Conservation (phyloP, 2,113 vertebrate genomes). For the Hymenochirus boettgeri region DNA sequence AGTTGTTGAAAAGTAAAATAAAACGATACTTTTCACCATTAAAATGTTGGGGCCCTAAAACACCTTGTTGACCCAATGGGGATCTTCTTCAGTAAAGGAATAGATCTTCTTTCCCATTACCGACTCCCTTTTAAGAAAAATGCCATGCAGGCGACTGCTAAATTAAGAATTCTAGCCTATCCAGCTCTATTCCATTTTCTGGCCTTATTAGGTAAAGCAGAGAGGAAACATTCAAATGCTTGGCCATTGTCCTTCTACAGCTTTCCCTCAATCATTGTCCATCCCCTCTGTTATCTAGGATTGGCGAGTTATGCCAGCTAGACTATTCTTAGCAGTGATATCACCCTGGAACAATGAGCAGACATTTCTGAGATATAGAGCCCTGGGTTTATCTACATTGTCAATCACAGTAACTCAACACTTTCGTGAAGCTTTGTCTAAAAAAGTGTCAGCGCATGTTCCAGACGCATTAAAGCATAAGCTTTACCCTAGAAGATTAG, state of each 20-base stretch:
- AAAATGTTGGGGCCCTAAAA: no score
- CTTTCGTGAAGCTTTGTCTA: background rate
- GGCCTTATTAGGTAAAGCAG: constrained; percentile 63
- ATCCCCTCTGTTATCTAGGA: constrained; percentile 57
- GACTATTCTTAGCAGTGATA: constrained; percentile 60
- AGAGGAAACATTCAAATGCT: constrained; percentile 48
- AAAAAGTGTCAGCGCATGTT: background rate
- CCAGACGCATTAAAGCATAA: background rate
- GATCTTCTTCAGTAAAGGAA: no score
- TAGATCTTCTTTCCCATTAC: no score
- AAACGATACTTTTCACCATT: no score
- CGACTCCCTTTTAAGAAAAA: no score
- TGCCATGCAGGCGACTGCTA: constrained; percentile 56
- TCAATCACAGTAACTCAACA: constrained; percentile 19
- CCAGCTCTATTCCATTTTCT: constrained; percentile 47
- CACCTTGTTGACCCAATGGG: no score
- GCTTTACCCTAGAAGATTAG: background rate
- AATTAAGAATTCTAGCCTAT: constrained; percentile 54
- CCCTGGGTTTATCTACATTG: constrained; percentile 24
- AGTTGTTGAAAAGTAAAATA: no score
- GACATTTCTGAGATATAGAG: constrained; percentile 8
- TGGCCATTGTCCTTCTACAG: constrained; percentile 46
- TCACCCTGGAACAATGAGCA: constrained; percentile 45
- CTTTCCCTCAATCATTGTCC: constrained; percentile 34
- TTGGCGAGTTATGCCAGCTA: constrained; percentile 53